phyloP scores from a whole-genome alignment of 2,113 vertebrate genomes.

The Muntiacus reevesi region DNA sequence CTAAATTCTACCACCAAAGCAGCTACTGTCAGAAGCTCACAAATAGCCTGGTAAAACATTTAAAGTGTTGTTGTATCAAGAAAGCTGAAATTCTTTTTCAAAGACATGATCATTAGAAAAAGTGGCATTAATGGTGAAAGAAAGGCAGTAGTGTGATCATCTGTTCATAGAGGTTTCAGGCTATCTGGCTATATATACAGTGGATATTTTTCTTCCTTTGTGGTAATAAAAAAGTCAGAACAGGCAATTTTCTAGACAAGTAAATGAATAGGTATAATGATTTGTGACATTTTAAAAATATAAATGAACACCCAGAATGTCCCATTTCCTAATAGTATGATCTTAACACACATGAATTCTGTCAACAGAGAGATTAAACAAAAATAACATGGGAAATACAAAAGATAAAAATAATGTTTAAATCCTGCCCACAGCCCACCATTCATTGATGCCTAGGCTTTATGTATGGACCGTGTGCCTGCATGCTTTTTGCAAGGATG shows the following conservation, averaged over 20 bases:
- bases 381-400: not conserved
- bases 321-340: not conserved
- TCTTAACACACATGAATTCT: conserved; percentile 10
- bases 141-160: not conserved
- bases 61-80: not conserved
- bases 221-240: conserved; percentile 44
- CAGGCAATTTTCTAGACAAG: conserved; percentile 65
- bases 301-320: not conserved
- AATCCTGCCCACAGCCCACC: not conserved
- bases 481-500: not conserved
- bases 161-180: conserved; percentile 49
- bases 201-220: conserved; percentile 51
- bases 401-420: conserved; percentile 11
- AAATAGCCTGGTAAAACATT: conserved; percentile 11
- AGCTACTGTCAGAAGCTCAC: not conserved
- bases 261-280: conserved; percentile 32
- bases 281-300: conserved; percentile 32
- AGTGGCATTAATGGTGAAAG: conserved; percentile 9
- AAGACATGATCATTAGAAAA: conserved; percentile 47
- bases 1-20: not conserved
- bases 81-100: conserved; percentile 46
- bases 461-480: not conserved
- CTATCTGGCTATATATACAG: conserved; percentile 1
- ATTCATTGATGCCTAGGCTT: not conserved
- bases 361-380: conserved; percentile 49